A percentile compares a stretch with the other conserved stretches of the same genome.
phyloP scores from a whole-genome alignment of 2,113 vertebrate species.

The Irena cyanogastra region DNA sequence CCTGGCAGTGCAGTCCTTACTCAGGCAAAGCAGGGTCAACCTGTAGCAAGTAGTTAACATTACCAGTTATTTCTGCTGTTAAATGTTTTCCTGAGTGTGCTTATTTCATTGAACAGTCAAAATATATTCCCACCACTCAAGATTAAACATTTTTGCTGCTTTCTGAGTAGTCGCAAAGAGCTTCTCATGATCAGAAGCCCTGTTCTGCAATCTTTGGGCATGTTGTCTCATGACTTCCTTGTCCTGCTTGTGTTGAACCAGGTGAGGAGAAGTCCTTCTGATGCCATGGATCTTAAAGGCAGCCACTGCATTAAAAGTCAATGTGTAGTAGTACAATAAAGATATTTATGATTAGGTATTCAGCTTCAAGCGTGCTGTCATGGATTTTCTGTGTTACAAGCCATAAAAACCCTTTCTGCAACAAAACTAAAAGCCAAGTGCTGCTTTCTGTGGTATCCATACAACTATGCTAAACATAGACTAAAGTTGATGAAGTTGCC shows the following conservation, averaged over 20 bases:
- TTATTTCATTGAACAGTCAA: background rate
- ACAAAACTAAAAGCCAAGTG: background rate
- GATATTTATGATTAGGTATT: background rate
- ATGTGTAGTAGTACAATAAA: background rate
- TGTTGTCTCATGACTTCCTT: background rate
- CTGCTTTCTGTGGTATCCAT: background rate
- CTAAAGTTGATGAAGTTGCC: background rate
- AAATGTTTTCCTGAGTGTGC: background rate
- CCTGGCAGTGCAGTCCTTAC: background rate
- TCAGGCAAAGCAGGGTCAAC: constrained; percentile 7
- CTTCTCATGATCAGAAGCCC: background rate
- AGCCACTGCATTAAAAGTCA: background rate
- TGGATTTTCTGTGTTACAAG: constrained; percentile 27
- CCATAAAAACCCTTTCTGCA: constrained; percentile 16
- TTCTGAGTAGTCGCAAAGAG: background rate
- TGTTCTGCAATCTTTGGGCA: background rate
- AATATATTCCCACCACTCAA: background rate
- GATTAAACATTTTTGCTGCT: constrained; percentile 1
- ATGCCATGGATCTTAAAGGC: background rate
- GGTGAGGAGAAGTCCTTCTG: background rate
- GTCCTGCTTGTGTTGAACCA: background rate
- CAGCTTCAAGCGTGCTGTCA: background rate
- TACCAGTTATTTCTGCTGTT: background rate
- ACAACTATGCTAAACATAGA: background rate
- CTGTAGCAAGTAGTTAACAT: background rate